Conservation (phyloP, 1,140 invertebrate genomes). For the Contarinia nasturtii region DNA sequence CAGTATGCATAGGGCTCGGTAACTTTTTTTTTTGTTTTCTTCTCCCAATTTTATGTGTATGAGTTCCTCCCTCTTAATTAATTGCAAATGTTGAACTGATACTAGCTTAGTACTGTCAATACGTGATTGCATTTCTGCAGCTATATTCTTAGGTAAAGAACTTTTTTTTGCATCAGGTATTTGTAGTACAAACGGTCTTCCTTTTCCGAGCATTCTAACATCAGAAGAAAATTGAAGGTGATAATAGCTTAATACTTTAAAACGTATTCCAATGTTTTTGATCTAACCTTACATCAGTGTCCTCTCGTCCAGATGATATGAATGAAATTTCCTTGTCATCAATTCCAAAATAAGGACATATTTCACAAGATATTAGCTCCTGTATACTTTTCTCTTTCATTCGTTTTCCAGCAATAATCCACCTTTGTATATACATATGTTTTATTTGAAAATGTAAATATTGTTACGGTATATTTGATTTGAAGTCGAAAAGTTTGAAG, state of each 20-base stretch:
- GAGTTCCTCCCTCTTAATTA: conserved; percentile 42
- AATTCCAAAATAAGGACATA: conserved; percentile 30
- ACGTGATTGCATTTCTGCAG: conserved; percentile 29
- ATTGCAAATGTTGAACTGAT: conserved; percentile 41
- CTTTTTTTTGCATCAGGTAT: conserved; percentile 44
- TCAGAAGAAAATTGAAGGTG: conserved; percentile 31
- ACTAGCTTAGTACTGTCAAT: conserved; percentile 41
- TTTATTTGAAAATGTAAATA: too few species aligned
- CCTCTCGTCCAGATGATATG: conserved; percentile 83
- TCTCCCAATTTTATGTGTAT: conserved; percentile 67
- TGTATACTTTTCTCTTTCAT: conserved; percentile 75
- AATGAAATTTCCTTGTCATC: conserved; percentile 34
- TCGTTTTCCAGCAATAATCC: conserved; percentile 67
- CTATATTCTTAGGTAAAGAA: conserved; percentile 23
- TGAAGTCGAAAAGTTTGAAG: too few species aligned
- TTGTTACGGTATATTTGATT: too few species aligned
- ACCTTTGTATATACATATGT: too few species aligned
- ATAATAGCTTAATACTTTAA: conserved; percentile 12
- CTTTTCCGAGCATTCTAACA: conserved; percentile 69
- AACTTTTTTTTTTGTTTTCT: conserved; percentile 66
- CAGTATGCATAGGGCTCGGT: conserved; percentile 53
- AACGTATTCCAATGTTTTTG: conserved; percentile 9
- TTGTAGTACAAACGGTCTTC: conserved; percentile 74
- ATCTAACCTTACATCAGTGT: conserved; percentile 48
- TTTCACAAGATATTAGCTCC: conserved; percentile 57